Percentiles rank a stretch among this genome's conserved stretches.
Evolutionary conservation across 2,888 invertebrate species (phyloP).

Genomic region (Drymonia ruficornis): DNA sequence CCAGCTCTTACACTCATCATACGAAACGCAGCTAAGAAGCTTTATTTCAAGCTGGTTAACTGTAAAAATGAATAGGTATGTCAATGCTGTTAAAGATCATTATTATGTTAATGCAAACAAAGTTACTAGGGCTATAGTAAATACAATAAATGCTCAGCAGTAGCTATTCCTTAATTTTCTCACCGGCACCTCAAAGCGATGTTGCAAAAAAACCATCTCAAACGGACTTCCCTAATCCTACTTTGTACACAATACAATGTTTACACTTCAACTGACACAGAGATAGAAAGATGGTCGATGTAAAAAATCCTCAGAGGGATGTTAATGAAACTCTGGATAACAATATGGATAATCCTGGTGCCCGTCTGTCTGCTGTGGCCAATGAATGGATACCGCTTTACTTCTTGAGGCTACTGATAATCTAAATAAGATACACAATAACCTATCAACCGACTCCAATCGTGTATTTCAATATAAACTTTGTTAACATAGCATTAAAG

Average conservation of each 20-base stretch:
- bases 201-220: constrained; percentile 28
- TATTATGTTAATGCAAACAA: no score
- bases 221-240: constrained; percentile 58
- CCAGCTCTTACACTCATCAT: no score
- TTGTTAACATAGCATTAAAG: not conserved
- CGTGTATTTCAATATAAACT: not conserved
- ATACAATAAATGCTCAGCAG: no score
- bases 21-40: no score
- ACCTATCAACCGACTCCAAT: not conserved
- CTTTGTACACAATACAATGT: constrained; percentile 59
- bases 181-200: constrained; percentile 47
- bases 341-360: constrained; percentile 64
- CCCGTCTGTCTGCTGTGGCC: constrained; percentile 60
- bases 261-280: constrained; percentile 66
- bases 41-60: no score
- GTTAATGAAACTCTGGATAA: constrained; percentile 65
- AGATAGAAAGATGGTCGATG: constrained; percentile 40
- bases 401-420: constrained; percentile 14
- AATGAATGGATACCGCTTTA: constrained; percentile 31
- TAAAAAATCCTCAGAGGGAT: constrained; percentile 43
- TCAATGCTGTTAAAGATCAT: no score
- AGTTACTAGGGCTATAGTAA: no score
- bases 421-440: not conserved
- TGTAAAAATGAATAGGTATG: no score
- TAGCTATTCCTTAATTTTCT: not conserved